Conservation (phyloP, 2,888 invertebrate species). For the Polymixis flavicincta region DNA sequence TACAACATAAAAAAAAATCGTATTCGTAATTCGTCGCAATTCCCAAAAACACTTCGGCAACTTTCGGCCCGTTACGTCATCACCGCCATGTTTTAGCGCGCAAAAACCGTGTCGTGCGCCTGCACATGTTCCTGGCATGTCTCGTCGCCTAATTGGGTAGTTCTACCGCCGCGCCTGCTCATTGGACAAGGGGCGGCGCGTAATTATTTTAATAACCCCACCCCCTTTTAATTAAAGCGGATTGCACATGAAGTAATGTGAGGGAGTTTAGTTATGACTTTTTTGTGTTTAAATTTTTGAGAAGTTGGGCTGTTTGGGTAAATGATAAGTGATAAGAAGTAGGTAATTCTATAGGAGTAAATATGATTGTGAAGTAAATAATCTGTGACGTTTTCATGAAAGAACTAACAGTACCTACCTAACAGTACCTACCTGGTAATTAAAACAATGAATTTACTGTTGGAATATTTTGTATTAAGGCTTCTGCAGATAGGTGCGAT, state of each 20-base stretch:
- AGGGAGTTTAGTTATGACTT: slow-evolving; percentile 45
- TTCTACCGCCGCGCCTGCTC: slow-evolving; percentile 75
- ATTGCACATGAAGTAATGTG: slow-evolving; percentile 54
- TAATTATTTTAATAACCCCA: slow-evolving; percentile 89
- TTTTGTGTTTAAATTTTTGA: slow-evolving; percentile 43
- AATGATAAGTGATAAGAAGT: slow-evolving; percentile 10
- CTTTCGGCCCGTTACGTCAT: slow-evolving; percentile 70
- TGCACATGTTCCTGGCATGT: slow-evolving; percentile 74
- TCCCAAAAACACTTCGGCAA: slow-evolving; percentile 56
- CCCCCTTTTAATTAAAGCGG: slow-evolving; percentile 86
- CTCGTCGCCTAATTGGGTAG: slow-evolving; percentile 85
- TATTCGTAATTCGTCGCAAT: slow-evolving; percentile 55
- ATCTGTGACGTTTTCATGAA: neutral
- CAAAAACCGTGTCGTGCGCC: slow-evolving; percentile 79
- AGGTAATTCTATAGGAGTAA: neutral
- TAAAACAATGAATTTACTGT: neutral
- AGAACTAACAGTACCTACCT: neutral
- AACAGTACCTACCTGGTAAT: neutral
- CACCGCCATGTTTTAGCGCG: slow-evolving; percentile 77
- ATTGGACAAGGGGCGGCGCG: slow-evolving; percentile 85
- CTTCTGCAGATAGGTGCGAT: no score
- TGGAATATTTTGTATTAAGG: neutral
- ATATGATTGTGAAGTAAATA: neutral
- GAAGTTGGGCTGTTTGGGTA: slow-evolving; percentile 15
- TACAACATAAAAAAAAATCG: slow-evolving; percentile 46